Percentiles rank a stretch among this genome's conserved stretches.
Conservation (phyloP, 2,113 vertebrate species). For the Protomyctophum bolini region DNA sequence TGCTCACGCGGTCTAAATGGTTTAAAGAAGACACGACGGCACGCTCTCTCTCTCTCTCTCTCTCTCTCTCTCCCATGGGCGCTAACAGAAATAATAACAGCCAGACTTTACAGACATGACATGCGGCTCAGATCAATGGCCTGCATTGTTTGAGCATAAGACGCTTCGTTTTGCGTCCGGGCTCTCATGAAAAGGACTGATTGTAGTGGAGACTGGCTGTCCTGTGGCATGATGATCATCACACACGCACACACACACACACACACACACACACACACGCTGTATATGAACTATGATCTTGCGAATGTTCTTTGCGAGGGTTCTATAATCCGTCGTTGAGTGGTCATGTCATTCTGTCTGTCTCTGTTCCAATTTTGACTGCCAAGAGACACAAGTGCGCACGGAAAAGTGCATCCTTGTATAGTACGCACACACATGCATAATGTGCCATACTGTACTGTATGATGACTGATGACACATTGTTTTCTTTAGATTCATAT, state of each 20-base stretch:
- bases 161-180: constrained; percentile 43
- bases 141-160: constrained; percentile 56
- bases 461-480: no score
- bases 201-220: constrained; percentile 45
- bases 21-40: no score
- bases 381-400: background rate
- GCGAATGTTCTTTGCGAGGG: no score
- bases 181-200: constrained; percentile 50
- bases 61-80: background rate
- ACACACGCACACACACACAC: background rate
- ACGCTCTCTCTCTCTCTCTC: no score
- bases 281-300: background rate
- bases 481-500: no score
- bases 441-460: no score
- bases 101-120: constrained; percentile 56
- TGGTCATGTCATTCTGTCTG: no score
- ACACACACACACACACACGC: background rate
- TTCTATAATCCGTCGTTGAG: no score
- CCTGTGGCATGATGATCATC: constrained; percentile 40
- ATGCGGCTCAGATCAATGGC: constrained; percentile 60
- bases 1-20: no score
- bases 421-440: no score
- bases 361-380: no score
- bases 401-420: no score
- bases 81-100: constrained; percentile 57